phyloP scores from a whole-genome alignment of 35 echinoderm and acorn worm species.

The Heliocidaris tuberculata region DNA sequence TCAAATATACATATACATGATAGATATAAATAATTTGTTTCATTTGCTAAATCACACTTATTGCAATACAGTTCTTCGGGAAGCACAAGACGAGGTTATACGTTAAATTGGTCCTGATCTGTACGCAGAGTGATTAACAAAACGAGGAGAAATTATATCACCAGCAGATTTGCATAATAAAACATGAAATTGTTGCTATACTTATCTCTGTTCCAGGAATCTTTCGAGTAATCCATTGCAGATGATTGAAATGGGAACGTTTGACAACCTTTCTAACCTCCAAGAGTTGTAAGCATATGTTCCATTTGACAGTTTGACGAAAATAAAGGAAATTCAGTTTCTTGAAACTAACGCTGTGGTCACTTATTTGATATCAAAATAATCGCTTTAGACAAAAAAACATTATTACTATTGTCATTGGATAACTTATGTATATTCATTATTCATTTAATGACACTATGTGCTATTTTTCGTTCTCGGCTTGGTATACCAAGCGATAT shows the following conservation, averaged over 20 bases:
- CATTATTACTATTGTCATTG: background rate
- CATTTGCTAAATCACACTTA: too few species aligned
- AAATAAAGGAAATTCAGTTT: background rate
- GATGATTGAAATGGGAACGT: background rate
- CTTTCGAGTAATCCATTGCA: background rate
- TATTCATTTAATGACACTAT: background rate
- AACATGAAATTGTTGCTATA: too few species aligned
- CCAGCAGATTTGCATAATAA: too few species aligned
- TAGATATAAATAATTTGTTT: too few species aligned
- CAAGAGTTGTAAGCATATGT: background rate
- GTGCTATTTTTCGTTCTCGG: background rate
- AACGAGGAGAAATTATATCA: too few species aligned
- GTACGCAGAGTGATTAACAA: too few species aligned
- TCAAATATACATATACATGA: too few species aligned
- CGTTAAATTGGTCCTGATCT: too few species aligned
- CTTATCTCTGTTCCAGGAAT: background rate
- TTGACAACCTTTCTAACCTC: background rate
- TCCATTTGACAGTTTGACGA: background rate
- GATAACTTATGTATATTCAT: background rate
- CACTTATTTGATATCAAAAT: background rate
- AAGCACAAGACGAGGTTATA: too few species aligned
- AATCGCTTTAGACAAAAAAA: constrained; percentile 26
- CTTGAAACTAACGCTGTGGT: background rate
- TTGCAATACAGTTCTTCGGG: too few species aligned
- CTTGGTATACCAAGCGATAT: too few species aligned